These are phyloP conservation scores for Subacronicta megacephala DNA, from an alignment of 2,888 invertebrate genomes.

Conservation along the genomic window DNA sequence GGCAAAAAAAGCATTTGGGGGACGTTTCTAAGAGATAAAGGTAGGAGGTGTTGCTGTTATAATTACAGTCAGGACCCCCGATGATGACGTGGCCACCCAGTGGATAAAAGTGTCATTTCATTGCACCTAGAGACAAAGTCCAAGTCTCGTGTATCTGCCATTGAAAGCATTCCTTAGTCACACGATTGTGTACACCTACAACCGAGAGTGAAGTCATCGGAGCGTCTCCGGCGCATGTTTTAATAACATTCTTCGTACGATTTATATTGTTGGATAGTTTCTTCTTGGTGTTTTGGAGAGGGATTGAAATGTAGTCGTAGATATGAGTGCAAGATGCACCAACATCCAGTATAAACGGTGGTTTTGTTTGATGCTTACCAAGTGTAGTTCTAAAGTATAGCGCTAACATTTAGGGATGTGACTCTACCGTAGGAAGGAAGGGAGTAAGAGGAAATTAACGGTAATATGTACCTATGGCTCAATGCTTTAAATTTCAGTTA, in stretches of 20 bases:
- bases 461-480: too few relatives aligned
- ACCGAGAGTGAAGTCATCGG: constrained; percentile 50
- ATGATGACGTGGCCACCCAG: too few relatives aligned
- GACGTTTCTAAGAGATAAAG: too few relatives aligned
- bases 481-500: too few relatives aligned
- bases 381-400: too few relatives aligned
- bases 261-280: constrained; percentile 46
- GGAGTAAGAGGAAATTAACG: too few relatives aligned
- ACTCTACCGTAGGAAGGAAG: too few relatives aligned
- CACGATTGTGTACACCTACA: constrained; percentile 24
- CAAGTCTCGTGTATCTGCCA: not conserved
- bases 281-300: constrained; percentile 25
- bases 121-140: not conserved
- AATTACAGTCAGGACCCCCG: too few relatives aligned
- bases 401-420: too few relatives aligned
- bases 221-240: constrained; percentile 49
- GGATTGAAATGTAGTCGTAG: constrained; percentile 13
- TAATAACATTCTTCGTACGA: constrained; percentile 54
- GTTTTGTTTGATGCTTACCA: too few relatives aligned
- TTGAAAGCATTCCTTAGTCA: constrained; percentile 17
- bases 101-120: not conserved
- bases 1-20: too few relatives aligned
- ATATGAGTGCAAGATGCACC: not conserved
- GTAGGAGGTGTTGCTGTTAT: too few relatives aligned
- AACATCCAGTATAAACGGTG: not conserved